phyloP scores from a whole-genome alignment of 1,140 invertebrate genomes.

The Drosophila nikananu region DNA sequence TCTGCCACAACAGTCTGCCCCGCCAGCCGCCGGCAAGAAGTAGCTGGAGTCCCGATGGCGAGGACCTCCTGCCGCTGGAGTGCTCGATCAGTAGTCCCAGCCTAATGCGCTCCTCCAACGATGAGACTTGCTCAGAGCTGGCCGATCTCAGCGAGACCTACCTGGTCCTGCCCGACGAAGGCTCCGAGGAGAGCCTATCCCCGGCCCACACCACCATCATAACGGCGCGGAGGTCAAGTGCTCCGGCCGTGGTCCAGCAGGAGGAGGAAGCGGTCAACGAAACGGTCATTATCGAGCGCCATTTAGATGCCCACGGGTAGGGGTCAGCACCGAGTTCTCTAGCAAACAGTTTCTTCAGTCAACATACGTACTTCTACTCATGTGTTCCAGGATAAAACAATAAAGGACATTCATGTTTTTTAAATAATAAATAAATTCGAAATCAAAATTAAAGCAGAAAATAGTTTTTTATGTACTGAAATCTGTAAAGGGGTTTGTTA shows the following conservation, averaged over 20 bases:
- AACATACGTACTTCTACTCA: constrained; percentile 46
- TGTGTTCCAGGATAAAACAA: constrained; percentile 33
- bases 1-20: constrained; percentile 84
- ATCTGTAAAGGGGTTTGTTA: too few relatives aligned
- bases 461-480: background rate
- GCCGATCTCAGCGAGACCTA: constrained; percentile 67
- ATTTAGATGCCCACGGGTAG: constrained; percentile 38
- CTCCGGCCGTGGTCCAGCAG: constrained; percentile 49
- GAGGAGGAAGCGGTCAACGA: constrained; percentile 29
- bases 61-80: constrained; percentile 60
- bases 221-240: constrained; percentile 62
- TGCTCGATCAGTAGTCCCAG: constrained; percentile 84
- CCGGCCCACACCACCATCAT: constrained; percentile 75
- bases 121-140: constrained; percentile 58
- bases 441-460: background rate
- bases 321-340: constrained; percentile 39
- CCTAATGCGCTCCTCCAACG: constrained; percentile 76
- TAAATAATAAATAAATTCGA: constrained; percentile 27
- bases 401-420: constrained; percentile 33
- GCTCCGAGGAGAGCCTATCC: constrained; percentile 68
- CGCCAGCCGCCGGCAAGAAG: constrained; percentile 79
- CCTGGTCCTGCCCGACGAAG: constrained; percentile 31
- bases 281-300: constrained; percentile 55
- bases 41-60: constrained; percentile 69
- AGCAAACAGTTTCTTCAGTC: constrained; percentile 43